Evolutionary conservation across 1,140 invertebrate genomes (phyloP), one percentile per base, ranked within the genome.

Genomic region (Hirudo medicinalis): DNA sequence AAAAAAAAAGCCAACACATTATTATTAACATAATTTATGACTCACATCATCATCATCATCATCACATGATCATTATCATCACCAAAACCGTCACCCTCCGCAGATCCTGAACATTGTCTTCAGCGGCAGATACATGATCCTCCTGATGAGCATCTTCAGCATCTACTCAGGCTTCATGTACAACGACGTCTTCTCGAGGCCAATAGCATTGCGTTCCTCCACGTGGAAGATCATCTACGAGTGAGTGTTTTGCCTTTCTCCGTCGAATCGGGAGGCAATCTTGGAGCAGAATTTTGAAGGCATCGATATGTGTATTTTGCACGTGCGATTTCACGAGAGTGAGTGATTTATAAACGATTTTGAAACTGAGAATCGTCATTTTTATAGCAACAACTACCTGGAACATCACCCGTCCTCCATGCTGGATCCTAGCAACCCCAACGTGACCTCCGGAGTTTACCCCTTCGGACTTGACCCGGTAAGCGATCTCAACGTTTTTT

Each of bases 131-230:
- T 99, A 99, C 82, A 95, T 99, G 74, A 92, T 99, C 67, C 83
- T 98, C 27, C 83, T 99, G 69, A 99, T 99, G 96, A 94, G 94
- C n/a, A 76, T 91, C 0, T 99, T 99, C 81, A 95, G 93, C 0
- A 90, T 97, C 71, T 98, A 98, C 82, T 96, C 94, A 25, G 95
- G 57, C 57, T 49, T 97, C n/a, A 89, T 99, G 54, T 99, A 99
- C 82, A 99, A 99, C 82, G 95, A 99, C 79, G 83, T 94, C 11
- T 98, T 97, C 82, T 94, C 94, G 4, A 97, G 95, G 80, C 91
- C 93, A 0, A 82, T 96, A 77, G 97, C 97, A 76, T 85, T 98
- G 0, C 97, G 98, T 82, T 91, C 91, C 0, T 89, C 90, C 0
- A 85, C 86, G 53, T 98, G 93, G 92, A 83, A 84, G 32, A 73